A percentile compares a stretch with the other conserved stretches of the same genome.
Evolutionary conservation across 2,888 invertebrate genomes (phyloP).

Genomic region (Hypomecis punctinalis): DNA sequence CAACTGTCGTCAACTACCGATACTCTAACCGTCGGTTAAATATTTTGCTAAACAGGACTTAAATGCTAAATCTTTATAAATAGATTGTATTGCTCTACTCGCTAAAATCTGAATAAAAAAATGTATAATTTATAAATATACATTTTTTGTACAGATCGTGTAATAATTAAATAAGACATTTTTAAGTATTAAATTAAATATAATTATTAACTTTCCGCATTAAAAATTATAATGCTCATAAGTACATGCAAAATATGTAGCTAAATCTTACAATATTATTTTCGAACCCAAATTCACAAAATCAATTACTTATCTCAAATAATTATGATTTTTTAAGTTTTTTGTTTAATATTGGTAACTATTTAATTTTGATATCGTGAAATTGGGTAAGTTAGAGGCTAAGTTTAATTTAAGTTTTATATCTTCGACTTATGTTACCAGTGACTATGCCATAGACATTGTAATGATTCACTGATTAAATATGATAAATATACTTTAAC

Average conservation of each 20-base stretch:
- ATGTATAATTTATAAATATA: constrained; percentile 3
- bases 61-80: constrained; percentile 3
- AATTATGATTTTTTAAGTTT: not conserved
- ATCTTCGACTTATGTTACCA: constrained; percentile 76
- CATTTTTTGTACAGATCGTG: constrained; percentile 7
- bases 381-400: constrained; percentile 64
- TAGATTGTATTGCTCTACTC: constrained; percentile 58
- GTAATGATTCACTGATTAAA: constrained; percentile 81
- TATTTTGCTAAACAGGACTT: not conserved
- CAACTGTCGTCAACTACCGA: not conserved
- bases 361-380: constrained; percentile 23
- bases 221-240: constrained; percentile 18
- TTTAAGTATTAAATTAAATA: not conserved
- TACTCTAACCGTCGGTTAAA: constrained; percentile 26
- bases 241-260: constrained; percentile 10
- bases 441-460: constrained; percentile 83
- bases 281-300: constrained; percentile 13
- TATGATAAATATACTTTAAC: constrained; percentile 55
- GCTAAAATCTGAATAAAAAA: constrained; percentile 28
- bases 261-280: constrained; percentile 14
- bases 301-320: not conserved
- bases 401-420: constrained; percentile 56
- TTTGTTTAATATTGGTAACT: not conserved
- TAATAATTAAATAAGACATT: constrained; percentile 9
- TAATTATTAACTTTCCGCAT: constrained; percentile 7